These are phyloP conservation scores for Anolis sagrei DNA, from an alignment of 2,113 vertebrate genomes.

Conservation along the genomic window DNA sequence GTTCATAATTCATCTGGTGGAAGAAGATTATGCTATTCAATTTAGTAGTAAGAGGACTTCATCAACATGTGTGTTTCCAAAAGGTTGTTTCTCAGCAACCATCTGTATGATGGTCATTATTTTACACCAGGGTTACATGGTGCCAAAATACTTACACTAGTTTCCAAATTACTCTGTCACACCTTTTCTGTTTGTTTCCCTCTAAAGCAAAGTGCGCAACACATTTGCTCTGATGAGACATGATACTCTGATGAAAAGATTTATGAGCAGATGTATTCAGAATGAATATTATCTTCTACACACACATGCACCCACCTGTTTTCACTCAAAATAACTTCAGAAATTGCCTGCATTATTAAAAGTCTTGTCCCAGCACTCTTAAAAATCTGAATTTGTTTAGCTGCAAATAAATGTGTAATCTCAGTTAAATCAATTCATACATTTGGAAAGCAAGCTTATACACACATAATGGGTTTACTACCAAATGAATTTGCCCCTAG, in stretches of 20 bases:
- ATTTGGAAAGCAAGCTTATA: background rate
- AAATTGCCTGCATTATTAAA: background rate
- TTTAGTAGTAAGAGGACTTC: background rate
- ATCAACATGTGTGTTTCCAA: background rate
- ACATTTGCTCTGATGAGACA: background rate
- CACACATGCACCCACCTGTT: background rate
- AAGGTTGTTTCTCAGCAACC: background rate
- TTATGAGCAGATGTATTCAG: background rate
- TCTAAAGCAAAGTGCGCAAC: background rate
- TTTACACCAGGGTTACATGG: background rate
- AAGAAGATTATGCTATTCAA: background rate
- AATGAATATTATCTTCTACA: background rate
- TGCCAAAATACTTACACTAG: background rate
- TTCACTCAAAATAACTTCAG: background rate
- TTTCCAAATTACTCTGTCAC: background rate
- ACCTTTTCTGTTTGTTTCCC: background rate
- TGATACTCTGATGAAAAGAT: background rate
- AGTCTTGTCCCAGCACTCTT: background rate
- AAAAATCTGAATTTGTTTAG: background rate
- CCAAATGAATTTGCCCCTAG: background rate
- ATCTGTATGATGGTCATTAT: too few relatives aligned
- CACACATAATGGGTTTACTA: background rate
- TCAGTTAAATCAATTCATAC: background rate
- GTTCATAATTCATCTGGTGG: background rate
- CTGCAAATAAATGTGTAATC: background rate